A percentile compares a stretch with the other conserved stretches of the same genome.
Conservation (phyloP, 1,140 invertebrate genomes). For the Apis laboriosa region DNA sequence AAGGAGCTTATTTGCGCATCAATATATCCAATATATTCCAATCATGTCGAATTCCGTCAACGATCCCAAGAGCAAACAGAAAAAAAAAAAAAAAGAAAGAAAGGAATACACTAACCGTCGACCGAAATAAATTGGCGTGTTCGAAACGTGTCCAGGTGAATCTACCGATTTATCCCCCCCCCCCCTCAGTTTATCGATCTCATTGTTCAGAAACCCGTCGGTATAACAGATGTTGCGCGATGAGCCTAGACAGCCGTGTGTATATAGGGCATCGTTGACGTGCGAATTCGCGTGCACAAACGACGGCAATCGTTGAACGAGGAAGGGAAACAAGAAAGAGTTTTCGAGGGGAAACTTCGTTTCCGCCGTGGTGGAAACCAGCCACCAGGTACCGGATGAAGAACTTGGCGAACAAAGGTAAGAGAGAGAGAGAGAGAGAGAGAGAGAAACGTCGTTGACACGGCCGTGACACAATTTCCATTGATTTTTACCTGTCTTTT, state of each 20-base stretch:
- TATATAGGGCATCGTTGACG: not conserved
- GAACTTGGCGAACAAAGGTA: not conserved
- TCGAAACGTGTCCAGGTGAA: not conserved
- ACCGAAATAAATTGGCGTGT: not conserved
- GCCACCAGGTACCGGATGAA: constrained; percentile 30
- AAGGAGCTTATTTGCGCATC: no score
- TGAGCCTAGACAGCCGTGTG: not conserved
- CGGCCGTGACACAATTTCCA: constrained; percentile 48
- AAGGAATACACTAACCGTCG: not conserved
- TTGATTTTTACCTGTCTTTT: not conserved
- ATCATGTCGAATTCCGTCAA: not conserved
- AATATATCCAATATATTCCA: no score
- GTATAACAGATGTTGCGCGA: constrained; percentile 29
- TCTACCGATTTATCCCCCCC: not conserved
- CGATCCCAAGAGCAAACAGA: not conserved
- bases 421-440: constrained; percentile 8
- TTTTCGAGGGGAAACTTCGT: no score
- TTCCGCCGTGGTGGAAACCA: constrained; percentile 13
- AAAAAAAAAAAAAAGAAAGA: not conserved
- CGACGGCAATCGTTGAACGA: constrained; percentile 35
- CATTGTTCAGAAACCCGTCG: constrained; percentile 7
- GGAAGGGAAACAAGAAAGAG: not conserved
- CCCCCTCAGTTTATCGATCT: not conserved
- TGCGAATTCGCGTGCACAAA: constrained; percentile 26
- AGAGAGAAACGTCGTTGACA: not conserved